A percentile compares a stretch with the other conserved stretches of the same genome.
These are phyloP conservation scores for Diadegma fenestrale DNA, from an alignment of 2,888 invertebrate species.

Conservation along the genomic window DNA sequence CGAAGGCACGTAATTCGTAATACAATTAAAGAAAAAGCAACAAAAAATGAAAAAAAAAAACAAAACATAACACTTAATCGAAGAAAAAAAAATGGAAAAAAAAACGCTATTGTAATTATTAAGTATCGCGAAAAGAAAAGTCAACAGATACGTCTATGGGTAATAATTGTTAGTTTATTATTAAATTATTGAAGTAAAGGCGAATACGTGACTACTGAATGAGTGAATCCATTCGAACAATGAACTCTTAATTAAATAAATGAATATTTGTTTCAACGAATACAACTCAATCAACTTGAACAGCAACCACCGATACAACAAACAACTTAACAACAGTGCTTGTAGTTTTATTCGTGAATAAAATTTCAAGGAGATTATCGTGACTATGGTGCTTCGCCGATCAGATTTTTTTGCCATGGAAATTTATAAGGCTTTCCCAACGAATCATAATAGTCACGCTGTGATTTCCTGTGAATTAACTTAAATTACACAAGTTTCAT, in stretches of 20 bases:
- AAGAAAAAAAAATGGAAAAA: slow-evolving; percentile 29
- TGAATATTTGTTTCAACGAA: slow-evolving; percentile 58
- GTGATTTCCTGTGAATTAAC: slow-evolving; percentile 62
- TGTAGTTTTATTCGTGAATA: slow-evolving; percentile 72
- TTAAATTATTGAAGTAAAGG: slow-evolving; percentile 73
- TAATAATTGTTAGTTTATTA: slow-evolving; percentile 78
- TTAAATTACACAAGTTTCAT: background rate
- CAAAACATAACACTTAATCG: slow-evolving; percentile 28
- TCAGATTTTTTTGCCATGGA: slow-evolving; percentile 50
- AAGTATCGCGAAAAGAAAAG: slow-evolving; percentile 73
- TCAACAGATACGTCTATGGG: slow-evolving; percentile 78
- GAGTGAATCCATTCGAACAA: slow-evolving; percentile 58
- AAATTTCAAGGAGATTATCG: slow-evolving; percentile 68
- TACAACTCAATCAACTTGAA: slow-evolving; percentile 30
- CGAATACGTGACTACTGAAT: slow-evolving; percentile 41
- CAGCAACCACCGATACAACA: slow-evolving; percentile 49
- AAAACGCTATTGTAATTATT: slow-evolving; percentile 63
- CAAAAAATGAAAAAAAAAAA: slow-evolving; percentile 36
- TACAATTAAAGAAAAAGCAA: slow-evolving; percentile 39
- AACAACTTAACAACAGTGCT: slow-evolving; percentile 66
- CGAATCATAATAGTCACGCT: slow-evolving; percentile 64
- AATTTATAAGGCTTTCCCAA: slow-evolving; percentile 37
- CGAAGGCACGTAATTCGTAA: slow-evolving; percentile 62
- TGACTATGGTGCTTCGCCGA: slow-evolving; percentile 68
- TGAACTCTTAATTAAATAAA: slow-evolving; percentile 61